phyloP scores from a whole-genome alignment of 2,113 vertebrate species.

The Grantiella picta region DNA sequence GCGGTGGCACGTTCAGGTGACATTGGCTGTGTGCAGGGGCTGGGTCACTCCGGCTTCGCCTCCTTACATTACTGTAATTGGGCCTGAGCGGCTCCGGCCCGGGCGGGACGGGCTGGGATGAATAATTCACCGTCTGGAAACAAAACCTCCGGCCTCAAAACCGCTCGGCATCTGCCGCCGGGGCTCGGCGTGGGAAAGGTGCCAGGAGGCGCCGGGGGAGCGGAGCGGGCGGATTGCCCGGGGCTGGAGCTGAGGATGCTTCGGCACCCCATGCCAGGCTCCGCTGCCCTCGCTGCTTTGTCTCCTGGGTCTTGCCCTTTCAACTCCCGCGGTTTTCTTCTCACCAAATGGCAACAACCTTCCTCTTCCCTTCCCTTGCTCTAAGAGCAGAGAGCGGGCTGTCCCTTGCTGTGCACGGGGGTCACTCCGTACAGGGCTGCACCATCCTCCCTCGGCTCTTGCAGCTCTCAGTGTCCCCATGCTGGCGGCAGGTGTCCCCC shows the following conservation, averaged over 20 bases:
- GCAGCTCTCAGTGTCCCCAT: fast-evolving
- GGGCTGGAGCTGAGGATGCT: neutral
- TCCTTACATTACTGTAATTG: slow-evolving; percentile 13
- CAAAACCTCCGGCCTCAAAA: neutral
- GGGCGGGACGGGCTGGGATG: neutral
- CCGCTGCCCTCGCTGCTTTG: neutral
- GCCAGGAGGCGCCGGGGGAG: neutral
- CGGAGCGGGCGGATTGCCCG: neutral
- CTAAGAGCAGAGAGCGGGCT: fast-evolving
- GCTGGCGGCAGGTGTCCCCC: neutral
- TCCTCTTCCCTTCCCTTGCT: too few relatives aligned
- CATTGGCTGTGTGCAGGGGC: neutral
- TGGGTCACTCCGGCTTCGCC: fast-evolving
- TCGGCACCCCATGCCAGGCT: fast-evolving
- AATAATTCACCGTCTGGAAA: slow-evolving; percentile 54
- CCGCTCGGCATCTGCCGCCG: neutral
- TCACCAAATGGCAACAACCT: fast-evolving
- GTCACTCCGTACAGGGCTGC: fast-evolving
- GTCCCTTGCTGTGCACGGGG: fast-evolving
- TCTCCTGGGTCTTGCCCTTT: neutral
- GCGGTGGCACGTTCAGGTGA: neutral
- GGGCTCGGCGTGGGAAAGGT: neutral
- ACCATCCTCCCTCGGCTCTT: fast-evolving
- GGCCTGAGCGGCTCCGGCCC: neutral
- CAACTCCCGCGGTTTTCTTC: fast-evolving